phyloP scores from a whole-genome alignment of 2,113 vertebrate species.

The Aspiorhynchus laticeps region DNA sequence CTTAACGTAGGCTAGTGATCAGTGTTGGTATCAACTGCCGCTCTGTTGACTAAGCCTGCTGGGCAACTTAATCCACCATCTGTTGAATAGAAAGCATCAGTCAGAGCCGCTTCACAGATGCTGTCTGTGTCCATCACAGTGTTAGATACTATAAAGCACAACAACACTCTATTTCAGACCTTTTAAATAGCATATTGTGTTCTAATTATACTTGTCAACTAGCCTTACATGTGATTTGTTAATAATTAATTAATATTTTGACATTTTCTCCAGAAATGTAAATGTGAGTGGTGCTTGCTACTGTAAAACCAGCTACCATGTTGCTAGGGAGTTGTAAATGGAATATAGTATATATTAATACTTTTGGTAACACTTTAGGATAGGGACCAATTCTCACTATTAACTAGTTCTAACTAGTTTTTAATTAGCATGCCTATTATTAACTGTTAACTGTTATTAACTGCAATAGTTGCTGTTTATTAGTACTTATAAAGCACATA shows the following conservation, averaged over 20 bases:
- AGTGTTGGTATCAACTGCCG: constrained; percentile 43
- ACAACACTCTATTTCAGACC: background rate
- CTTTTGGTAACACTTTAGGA: no score
- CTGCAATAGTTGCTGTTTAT: no score
- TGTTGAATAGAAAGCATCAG: constrained; percentile 67
- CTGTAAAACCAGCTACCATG: background rate
- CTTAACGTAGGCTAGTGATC: background rate
- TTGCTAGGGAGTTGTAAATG: background rate
- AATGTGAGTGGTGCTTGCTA: background rate
- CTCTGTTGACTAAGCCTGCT: constrained; percentile 61
- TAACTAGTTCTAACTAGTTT: no score
- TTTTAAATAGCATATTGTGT: background rate
- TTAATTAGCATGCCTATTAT: no score
- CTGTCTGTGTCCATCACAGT: background rate
- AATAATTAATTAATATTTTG: background rate
- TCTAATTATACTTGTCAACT: background rate
- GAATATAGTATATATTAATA: no score
- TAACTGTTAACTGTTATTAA: no score
- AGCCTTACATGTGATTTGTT: background rate
- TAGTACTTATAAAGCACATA: no score
- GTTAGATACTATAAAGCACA: background rate
- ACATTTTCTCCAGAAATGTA: background rate
- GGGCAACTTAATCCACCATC: constrained; percentile 73
- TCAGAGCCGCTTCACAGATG: constrained; percentile 27
- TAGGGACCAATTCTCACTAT: no score